These are phyloP conservation scores for Drosophila crucigera DNA, from an alignment of 2,888 invertebrate species.

Conservation along the genomic window DNA sequence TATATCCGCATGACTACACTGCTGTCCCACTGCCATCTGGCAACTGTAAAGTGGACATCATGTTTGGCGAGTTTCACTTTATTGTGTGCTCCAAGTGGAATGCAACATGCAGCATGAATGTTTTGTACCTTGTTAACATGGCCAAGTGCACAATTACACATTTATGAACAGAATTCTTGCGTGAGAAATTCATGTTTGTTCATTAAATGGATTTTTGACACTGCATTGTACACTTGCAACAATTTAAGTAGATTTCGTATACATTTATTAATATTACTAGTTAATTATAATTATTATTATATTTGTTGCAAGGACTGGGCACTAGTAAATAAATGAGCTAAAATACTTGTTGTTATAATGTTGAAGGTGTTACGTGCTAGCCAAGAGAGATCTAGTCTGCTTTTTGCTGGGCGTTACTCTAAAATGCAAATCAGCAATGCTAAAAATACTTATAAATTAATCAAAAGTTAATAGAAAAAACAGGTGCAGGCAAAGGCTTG, in stretches of 20 bases:
- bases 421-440: neutral
- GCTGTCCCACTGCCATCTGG: slow-evolving; percentile 21
- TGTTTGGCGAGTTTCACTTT: slow-evolving; percentile 2
- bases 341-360: neutral
- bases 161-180: neutral
- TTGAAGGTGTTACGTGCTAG: neutral
- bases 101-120: neutral
- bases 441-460: neutral
- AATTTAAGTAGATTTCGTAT: neutral
- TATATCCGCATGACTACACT: slow-evolving; percentile 22
- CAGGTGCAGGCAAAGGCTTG: no score
- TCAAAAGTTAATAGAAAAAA: no score
- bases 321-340: neutral
- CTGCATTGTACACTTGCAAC: neutral
- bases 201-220: neutral
- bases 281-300: neutral
- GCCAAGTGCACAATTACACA: neutral
- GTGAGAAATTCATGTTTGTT: neutral
- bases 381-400: neutral
- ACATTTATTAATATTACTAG: neutral
- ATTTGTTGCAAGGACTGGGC: neutral
- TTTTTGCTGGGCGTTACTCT: neutral
- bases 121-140: neutral
- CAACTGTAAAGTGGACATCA: slow-evolving; percentile 32
- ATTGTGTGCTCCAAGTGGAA: no score